phyloP scores from a whole-genome alignment of 2,888 invertebrate species.

The Kuschelorhynchus macadamiae region DNA sequence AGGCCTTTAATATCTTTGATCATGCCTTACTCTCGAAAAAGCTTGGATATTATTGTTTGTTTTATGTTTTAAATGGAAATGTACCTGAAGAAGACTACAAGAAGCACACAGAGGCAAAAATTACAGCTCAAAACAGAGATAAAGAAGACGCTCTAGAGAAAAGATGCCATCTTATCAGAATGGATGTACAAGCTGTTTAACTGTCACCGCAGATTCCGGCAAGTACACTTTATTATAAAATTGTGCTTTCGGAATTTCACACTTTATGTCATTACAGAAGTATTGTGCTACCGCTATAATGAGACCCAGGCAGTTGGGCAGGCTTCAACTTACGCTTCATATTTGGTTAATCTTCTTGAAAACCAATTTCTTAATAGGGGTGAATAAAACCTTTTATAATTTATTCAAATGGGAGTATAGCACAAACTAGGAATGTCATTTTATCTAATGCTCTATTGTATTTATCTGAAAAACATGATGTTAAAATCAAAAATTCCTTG shows the following conservation, averaged over 20 bases:
- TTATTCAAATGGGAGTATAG: conserved; percentile 8
- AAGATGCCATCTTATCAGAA: conserved; percentile 48
- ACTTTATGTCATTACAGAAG: conserved; percentile 49
- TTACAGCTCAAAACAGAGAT: conserved; percentile 23
- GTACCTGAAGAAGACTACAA: conserved; percentile 24
- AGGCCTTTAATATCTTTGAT: no score
- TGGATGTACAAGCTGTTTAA: conserved; percentile 56
- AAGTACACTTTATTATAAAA: conserved; percentile 54
- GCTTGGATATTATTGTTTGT: no score
- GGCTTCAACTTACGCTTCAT: conserved; percentile 15
- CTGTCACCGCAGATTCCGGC: conserved; percentile 50
- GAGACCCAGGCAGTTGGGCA: conserved; percentile 30
- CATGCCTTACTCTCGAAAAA: no score
- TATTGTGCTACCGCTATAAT: conserved; percentile 50
- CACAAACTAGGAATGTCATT: conserved; percentile 10
- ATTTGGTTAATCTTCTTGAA: conserved; percentile 3
- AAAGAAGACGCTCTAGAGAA: conserved; percentile 41
- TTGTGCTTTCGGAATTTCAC: conserved; percentile 57
- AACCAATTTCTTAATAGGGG: conserved; percentile 6
- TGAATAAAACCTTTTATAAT: conserved; percentile 8
- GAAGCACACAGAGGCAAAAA: conserved; percentile 24
- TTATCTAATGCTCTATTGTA: no score
- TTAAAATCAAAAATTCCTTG: conserved; percentile 11
- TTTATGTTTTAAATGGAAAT: conserved; percentile 32
- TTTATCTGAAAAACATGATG: conserved; percentile 7